Evolutionary conservation across 1,140 invertebrate species (phyloP), one percentile per base, ranked within the genome.

Genomic region (Ips nitidus): DNA sequence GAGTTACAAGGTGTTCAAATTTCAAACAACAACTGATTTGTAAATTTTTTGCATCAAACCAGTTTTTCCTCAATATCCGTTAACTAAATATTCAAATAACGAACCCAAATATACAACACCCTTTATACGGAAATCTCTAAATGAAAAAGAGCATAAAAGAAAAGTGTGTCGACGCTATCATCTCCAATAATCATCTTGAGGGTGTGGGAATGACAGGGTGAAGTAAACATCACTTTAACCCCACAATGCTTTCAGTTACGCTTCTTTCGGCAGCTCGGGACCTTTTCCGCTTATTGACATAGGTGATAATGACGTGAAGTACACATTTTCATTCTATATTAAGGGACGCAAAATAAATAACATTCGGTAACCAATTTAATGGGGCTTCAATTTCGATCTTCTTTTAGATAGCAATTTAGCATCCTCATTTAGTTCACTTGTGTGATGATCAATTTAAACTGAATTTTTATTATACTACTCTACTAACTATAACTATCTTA

Each of bases 151-250:
- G 45, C 22, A 8, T 50, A 50, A 50, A 8, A 22, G 45, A 6
- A 50, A 50, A 50, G 45, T 22, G 22, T 8, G 22, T 50, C 3
- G 45, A 50, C 45, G 45, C 6, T 22, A 50, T 22, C 45, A 50
- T 50, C 45, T 50, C 3, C 22, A 50, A 50, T 50, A 50, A 50
- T 50, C 7, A 50, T 50, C 45, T 22, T 41, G 38, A 22, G 62
- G 38, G 47, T 67, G 41, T 68, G 66, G 53, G 55, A 70, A 60
- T 47, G 50, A 57, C 64, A 52, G 64, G 41, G 64, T 71, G 70
- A 62, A 71, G 64, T 71, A 71, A 71, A 71, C 70, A 71, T 67
- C 45, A 38, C 64, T 55, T 60, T 64, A 45, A 64, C 69, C 67
- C 58, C 41, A 57, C 52, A 65, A 65, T 57, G 52, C 52, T 55